A percentile compares a stretch with the other conserved stretches of the same genome.
Conservation (phyloP, 2,888 invertebrate species). For the Hypselothyrea guttata region DNA sequence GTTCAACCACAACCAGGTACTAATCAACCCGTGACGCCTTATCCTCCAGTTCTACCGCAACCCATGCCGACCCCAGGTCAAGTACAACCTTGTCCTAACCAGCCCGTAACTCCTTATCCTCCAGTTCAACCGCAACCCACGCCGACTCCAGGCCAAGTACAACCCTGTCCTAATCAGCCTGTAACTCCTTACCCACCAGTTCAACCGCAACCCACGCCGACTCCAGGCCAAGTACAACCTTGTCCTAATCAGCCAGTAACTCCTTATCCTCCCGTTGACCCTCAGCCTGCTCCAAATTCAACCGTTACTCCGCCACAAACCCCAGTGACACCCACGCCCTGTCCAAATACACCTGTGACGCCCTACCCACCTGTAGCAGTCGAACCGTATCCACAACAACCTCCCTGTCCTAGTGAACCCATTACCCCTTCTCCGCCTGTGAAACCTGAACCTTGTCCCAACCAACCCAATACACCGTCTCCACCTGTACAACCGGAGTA, state of each 20-base stretch:
- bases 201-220: constrained; percentile 4
- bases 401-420: too few species aligned
- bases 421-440: background rate
- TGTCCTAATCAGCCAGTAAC: background rate
- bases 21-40: constrained; percentile 4
- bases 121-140: background rate
- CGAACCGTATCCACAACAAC: too few species aligned
- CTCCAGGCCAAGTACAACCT: too few species aligned
- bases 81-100: constrained; percentile 9
- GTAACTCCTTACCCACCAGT: constrained; percentile 4
- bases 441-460: background rate
- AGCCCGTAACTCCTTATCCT: constrained; percentile 8
- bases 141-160: too few species aligned
- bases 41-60: constrained; percentile 6
- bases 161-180: constrained; percentile 21
- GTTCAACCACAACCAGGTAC: constrained; percentile 4
- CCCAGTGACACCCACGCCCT: constrained; percentile 1
- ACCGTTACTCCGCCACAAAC: constrained; percentile 10
- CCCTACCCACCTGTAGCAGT: background rate
- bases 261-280: constrained; percentile 4
- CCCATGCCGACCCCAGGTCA: constrained; percentile 12
- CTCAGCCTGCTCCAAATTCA: constrained; percentile 10
- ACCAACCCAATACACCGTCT: background rate
- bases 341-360: constrained; percentile 1
- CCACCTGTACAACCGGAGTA: background rate